phyloP scores from a whole-genome alignment of 2,797 vertebrate species.

The Periparus ater region DNA sequence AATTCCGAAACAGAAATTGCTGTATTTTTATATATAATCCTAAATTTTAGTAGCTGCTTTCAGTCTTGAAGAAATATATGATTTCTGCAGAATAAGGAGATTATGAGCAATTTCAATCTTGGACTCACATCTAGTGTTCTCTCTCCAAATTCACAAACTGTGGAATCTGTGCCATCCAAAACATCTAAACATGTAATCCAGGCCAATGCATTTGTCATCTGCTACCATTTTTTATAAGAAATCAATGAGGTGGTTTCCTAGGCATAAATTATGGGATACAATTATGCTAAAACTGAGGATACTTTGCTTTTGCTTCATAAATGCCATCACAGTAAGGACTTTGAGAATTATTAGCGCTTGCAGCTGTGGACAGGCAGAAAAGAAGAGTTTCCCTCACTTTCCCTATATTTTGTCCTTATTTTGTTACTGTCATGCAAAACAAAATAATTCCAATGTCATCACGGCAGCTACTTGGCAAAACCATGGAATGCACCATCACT shows the following conservation, averaged over 20 bases:
- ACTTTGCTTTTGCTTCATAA: background rate
- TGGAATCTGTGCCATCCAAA: background rate
- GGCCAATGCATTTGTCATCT: background rate
- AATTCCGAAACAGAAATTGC: background rate
- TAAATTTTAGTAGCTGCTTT: background rate
- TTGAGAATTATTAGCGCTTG: background rate
- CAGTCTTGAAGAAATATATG: background rate
- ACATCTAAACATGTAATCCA: background rate
- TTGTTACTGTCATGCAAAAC: background rate
- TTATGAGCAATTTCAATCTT: background rate
- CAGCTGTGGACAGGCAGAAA: background rate
- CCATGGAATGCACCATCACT: too few species aligned
- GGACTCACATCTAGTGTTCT: background rate
- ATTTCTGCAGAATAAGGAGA: constrained; percentile 14
- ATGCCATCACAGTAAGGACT: background rate
- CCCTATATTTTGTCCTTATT: background rate
- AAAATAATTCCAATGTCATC: background rate
- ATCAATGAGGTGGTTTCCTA: background rate
- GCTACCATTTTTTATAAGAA: background rate
- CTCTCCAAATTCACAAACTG: background rate
- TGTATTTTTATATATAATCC: background rate
- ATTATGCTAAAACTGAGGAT: background rate
- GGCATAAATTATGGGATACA: background rate
- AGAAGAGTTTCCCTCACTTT: background rate
- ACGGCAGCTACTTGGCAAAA: background rate